phyloP scores from a whole-genome alignment of 2,888 invertebrate genomes.

The Ceraclea dissimilis region DNA sequence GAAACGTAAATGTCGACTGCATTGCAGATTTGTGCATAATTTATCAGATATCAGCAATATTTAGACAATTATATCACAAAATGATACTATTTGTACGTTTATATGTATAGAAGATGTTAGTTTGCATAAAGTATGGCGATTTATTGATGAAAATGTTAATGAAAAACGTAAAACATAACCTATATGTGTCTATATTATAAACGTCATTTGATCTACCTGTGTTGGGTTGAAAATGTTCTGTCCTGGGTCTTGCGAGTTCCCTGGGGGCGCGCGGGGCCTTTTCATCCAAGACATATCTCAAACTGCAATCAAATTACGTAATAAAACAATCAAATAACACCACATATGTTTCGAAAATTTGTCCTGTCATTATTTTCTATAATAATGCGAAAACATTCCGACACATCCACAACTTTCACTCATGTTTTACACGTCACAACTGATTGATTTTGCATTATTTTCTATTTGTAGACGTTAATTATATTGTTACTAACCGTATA shows the following conservation, averaged over 20 bases:
- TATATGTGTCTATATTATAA: background rate
- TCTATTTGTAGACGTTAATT: background rate
- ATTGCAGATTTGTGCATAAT: too few relatives aligned
- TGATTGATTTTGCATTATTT: background rate
- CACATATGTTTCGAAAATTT: conserved; percentile 23
- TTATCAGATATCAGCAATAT: too few relatives aligned
- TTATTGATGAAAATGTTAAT: too few relatives aligned
- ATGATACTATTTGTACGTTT: too few relatives aligned
- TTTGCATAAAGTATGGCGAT: too few relatives aligned
- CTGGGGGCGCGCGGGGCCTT: conserved; percentile 35
- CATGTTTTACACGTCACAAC: background rate
- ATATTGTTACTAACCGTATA: conserved; percentile 22
- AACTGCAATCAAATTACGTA: conserved; percentile 41
- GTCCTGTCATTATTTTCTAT: conserved; percentile 24
- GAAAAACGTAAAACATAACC: background rate
- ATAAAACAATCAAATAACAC: conserved; percentile 34
- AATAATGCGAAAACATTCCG: background rate
- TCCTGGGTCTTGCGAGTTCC: conserved; percentile 31
- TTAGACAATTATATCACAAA: too few relatives aligned
- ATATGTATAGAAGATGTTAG: too few relatives aligned
- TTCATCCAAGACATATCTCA: conserved; percentile 47
- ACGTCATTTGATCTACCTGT: conserved; percentile 34
- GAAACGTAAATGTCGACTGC: too few relatives aligned
- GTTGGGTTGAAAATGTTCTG: conserved; percentile 31
- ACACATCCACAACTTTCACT: conserved; percentile 1